Conservation (phyloP, 92 coral and sea anemone genomes). For the Scolanthus callimorphus region DNA sequence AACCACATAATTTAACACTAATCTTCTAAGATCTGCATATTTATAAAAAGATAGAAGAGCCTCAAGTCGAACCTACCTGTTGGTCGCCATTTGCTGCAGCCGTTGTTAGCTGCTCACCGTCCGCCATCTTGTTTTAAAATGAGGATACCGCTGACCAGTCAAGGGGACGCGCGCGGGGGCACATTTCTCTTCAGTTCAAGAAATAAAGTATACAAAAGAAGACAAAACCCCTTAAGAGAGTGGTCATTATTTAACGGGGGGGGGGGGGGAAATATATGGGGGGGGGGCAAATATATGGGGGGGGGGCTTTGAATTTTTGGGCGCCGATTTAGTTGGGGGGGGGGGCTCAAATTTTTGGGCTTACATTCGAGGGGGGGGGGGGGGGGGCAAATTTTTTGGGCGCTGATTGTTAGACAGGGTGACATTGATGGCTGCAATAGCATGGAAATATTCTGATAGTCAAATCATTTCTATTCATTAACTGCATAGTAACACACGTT, state of each 20-base stretch:
- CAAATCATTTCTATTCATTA: too few relatives aligned
- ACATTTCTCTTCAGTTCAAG: not conserved
- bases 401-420: too few relatives aligned
- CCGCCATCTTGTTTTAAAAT: slow-evolving; percentile 65
- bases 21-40: not conserved
- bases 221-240: not conserved
- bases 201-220: not conserved
- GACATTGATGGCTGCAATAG: too few relatives aligned
- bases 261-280: not conserved
- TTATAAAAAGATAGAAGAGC: not conserved
- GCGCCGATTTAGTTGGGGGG: not conserved
- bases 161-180: too few relatives aligned
- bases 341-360: not conserved
- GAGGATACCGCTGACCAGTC: too few relatives aligned
- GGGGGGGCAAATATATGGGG: not conserved
- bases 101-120: slow-evolving; percentile 55
- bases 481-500: too few relatives aligned
- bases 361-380: not conserved
- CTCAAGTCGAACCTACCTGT: slow-evolving; percentile 69
- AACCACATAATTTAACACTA: not conserved
- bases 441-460: too few relatives aligned
- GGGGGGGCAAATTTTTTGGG: too few relatives aligned
- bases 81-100: slow-evolving; percentile 80
- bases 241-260: not conserved
- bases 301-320: not conserved